Evolutionary conservation across 2,888 invertebrate species (phyloP).

Genomic region (Noctua comes): DNA sequence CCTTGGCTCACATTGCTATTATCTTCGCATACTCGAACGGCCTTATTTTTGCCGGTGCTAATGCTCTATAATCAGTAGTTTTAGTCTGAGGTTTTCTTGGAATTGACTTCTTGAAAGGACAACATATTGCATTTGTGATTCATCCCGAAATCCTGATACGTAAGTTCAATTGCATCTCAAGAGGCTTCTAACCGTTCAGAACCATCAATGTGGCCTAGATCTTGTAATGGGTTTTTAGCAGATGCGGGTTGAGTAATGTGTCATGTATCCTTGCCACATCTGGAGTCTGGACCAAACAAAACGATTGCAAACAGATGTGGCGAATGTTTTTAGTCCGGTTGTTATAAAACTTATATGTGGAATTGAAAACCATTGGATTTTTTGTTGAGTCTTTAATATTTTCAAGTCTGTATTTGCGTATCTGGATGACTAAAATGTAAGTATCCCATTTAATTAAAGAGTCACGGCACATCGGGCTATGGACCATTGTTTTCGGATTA

Average conservation of each 20-base stretch:
- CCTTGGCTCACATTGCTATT: constrained; percentile 67
- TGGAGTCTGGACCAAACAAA: constrained; percentile 35
- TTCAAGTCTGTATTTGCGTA: constrained; percentile 15
- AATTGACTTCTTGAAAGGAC: constrained; percentile 18
- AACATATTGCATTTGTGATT: neutral
- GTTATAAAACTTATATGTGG: constrained; percentile 17
- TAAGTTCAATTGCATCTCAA: neutral
- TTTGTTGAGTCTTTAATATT: neutral
- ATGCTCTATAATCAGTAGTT: constrained; percentile 35
- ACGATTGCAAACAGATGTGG: constrained; percentile 50
- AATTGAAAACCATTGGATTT: constrained; percentile 4
- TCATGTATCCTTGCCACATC: constrained; percentile 44
- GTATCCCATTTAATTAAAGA: constrained; percentile 31
- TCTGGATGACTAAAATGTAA: constrained; percentile 15
- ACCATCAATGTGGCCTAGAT: neutral
- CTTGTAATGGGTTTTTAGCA: neutral
- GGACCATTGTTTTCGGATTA: constrained; percentile 52
- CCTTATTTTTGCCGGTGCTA: constrained; percentile 60
- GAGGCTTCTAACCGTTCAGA: neutral
- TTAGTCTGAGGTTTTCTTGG: constrained; percentile 6
- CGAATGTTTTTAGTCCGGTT: constrained; percentile 22
- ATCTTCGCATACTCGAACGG: constrained; percentile 61
- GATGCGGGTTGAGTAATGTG: constrained; percentile 10
- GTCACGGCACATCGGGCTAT: constrained; percentile 34
- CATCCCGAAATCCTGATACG: neutral